These are phyloP conservation scores for Phenganax marumi DNA, from an alignment of 92 coral and sea anemone genomes.

Conservation along the genomic window DNA sequence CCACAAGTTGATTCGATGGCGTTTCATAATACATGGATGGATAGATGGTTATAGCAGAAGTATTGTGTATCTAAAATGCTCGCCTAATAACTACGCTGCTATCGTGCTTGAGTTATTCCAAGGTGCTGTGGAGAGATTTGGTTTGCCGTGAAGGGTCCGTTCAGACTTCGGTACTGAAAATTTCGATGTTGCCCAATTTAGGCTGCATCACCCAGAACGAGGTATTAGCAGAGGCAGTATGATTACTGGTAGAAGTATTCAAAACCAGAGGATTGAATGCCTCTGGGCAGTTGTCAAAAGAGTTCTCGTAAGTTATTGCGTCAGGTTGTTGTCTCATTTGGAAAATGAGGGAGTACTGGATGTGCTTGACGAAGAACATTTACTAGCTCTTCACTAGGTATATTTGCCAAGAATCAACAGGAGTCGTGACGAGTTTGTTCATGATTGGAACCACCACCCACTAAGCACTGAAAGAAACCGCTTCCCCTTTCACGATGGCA, in stretches of 20 bases:
- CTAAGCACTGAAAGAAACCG: constrained; percentile 42
- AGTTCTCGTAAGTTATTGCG: constrained; percentile 30
- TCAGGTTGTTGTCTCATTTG: constrained; percentile 24
- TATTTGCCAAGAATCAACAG: constrained; percentile 48
- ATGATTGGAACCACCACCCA: constrained; percentile 55
- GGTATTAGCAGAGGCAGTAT: constrained; percentile 53
- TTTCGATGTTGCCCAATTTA: constrained; percentile 8
- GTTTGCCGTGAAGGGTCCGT: constrained; percentile 19
- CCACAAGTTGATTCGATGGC: constrained; percentile 50
- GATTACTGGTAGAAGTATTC: constrained; percentile 54
- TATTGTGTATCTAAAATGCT: neutral
- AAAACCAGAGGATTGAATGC: constrained; percentile 41
- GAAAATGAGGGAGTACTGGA: constrained; percentile 41
- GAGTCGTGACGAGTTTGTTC: constrained; percentile 33
- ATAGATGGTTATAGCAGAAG: constrained; percentile 53
- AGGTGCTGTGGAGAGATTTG: constrained; percentile 10
- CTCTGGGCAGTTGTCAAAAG: constrained; percentile 50
- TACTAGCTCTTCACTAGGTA: constrained; percentile 40
- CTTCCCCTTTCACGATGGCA: constrained; percentile 50
- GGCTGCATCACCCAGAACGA: constrained; percentile 39
- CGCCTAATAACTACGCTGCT: neutral
- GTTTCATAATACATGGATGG: constrained; percentile 46
- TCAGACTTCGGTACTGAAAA: constrained; percentile 27
- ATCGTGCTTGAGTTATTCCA: constrained; percentile 3
- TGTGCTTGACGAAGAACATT: constrained; percentile 44